Base-by-base conservation (phyloP, 92 coral and sea anemone genomes). In the Chrysogorgia sp. region DNA sequence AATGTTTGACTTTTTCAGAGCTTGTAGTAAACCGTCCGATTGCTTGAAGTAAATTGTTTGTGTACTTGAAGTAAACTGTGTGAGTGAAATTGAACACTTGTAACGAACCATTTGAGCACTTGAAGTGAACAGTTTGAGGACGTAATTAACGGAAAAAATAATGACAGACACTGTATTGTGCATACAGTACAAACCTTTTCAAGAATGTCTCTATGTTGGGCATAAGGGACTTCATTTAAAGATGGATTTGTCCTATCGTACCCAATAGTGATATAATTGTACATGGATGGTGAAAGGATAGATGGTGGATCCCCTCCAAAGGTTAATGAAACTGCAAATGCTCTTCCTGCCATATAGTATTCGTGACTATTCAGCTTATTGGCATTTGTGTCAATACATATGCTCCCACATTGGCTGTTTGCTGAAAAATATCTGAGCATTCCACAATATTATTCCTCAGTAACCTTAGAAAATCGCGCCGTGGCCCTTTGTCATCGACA, bases 271-370 rank as follows among this genome's bases (percentile, higher is more conserved):
- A 63, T 40, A 66, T 61, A 77, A 19, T 61, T n/a, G 40, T 58
- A 77, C 21, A 60, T 25, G 6, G 72, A 77, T 14, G 50, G 35
- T 8, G 82, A 77, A 25, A 77, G 72, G 35, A 77, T 40, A 31
- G 58, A 30, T 40, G 82, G 82, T 15, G 74, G 67, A 45, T 63
- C 82, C 17, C 82, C 74, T 23, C 82, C 82, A 63, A 77, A 77
- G 2, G 61, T 55, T n/a, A 77, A 40, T 22, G 58, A 43, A 19
- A 63, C 26, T 4, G 82, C 72, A 48, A 77, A 25, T 63, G 82
- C 82, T 56, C 82, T 35, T 28, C 82, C 82, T 21, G 82, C 82
- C 82, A 77, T 61, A 56, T 77, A 77, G 23, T 62, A 77, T 43
- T 77, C 71, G 61, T 61, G 82, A 25, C 33, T 50, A 8, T 63